Evolutionary conservation across 2,797 vertebrate genomes (phyloP).

Genomic region (Myotis vivesi): DNA sequence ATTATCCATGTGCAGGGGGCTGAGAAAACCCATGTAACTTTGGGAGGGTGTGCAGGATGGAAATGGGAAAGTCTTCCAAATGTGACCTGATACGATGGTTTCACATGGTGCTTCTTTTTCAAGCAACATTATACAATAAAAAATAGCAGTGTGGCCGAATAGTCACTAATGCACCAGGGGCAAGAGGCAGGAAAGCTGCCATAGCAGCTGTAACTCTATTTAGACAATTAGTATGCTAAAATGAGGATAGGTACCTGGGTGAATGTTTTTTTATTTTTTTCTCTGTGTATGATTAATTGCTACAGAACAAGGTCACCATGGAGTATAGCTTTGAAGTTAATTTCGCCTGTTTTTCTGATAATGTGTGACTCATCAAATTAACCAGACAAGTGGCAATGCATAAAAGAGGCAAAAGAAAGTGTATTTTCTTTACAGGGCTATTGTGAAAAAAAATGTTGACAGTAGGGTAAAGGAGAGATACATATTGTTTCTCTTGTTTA

Average conservation of each 20-base stretch:
- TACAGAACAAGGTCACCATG: neutral
- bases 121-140: neutral
- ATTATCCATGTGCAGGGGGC: neutral
- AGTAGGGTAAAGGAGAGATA: neutral
- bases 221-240: neutral
- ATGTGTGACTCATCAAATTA: slow-evolving; percentile 49
- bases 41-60: neutral
- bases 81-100: neutral
- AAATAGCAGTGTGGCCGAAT: neutral
- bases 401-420: neutral
- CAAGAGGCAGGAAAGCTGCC: neutral
- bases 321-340: slow-evolving; percentile 26
- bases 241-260: neutral
- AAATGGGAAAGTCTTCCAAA: neutral
- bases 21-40: neutral
- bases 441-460: neutral
- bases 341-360: slow-evolving; percentile 6
- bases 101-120: neutral
- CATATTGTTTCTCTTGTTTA: neutral
- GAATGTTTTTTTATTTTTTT: neutral
- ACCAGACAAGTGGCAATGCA: slow-evolving; percentile 26
- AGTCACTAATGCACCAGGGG: neutral
- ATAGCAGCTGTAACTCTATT: neutral
- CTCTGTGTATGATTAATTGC: slow-evolving; percentile 19
- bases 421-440: neutral